These are phyloP conservation scores for Prunella strophiata DNA, from an alignment of 2,797 vertebrate genomes.

Conservation along the genomic window DNA sequence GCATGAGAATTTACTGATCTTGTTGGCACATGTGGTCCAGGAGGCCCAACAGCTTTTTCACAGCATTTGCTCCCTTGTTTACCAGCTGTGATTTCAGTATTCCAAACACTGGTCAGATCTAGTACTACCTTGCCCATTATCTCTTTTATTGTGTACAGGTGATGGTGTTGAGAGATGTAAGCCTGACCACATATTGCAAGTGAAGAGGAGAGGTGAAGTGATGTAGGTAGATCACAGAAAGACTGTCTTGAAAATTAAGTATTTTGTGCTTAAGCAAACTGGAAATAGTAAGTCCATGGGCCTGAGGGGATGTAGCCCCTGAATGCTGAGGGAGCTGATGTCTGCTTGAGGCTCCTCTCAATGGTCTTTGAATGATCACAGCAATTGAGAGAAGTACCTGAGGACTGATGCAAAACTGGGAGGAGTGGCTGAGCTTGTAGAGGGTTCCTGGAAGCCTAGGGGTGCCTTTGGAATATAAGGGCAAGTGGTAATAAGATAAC, in stretches of 20 bases:
- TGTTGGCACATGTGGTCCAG: neutral
- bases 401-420: neutral
- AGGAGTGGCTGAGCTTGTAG: neutral
- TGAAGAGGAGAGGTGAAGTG: neutral
- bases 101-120: neutral
- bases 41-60: neutral
- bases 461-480: neutral
- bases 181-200: neutral
- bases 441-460: neutral
- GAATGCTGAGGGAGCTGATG: neutral
- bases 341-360: neutral
- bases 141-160: neutral
- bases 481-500: neutral
- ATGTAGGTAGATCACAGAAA: neutral
- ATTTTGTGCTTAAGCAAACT: neutral
- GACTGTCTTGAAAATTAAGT: neutral
- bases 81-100: neutral
- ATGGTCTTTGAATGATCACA: neutral
- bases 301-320: neutral
- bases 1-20: neutral
- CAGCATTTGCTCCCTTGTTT: neutral
- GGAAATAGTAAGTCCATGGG: neutral
- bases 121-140: accelerated
- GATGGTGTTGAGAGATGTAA: neutral
- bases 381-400: neutral